These are phyloP conservation scores for Macquaria ambigua DNA, from an alignment of 2,113 vertebrate genomes.

Conservation along the genomic window DNA sequence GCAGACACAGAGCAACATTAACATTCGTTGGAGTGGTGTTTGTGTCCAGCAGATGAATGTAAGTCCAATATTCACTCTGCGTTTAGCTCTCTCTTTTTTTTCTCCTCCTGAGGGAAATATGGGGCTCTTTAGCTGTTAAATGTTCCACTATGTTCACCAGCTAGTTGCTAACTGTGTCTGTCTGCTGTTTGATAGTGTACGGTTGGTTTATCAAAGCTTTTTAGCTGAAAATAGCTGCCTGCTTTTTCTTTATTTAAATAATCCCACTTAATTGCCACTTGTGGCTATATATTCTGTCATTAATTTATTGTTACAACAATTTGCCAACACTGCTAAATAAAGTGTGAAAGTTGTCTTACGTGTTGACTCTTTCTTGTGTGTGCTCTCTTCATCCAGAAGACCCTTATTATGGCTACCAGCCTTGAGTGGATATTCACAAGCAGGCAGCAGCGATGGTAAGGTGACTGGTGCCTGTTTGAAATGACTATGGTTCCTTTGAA, in stretches of 20 bases:
- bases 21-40: background rate
- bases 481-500: slow-evolving; percentile 44
- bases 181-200: background rate
- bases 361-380: background rate
- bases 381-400: slow-evolving; percentile 71
- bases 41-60: background rate
- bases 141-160: no score
- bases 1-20: background rate
- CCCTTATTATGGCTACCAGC: slow-evolving; percentile 81
- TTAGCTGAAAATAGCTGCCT: background rate
- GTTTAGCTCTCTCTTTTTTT: no score
- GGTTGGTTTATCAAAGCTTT: background rate
- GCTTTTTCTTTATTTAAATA: no score
- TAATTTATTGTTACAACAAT: background rate
- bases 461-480: slow-evolving; percentile 33
- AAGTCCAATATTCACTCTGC: background rate
- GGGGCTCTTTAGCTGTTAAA: no score
- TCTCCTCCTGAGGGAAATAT: no score
- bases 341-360: background rate
- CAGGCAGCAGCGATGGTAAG: background rate
- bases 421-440: slow-evolving; percentile 61
- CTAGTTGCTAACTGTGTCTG: no score
- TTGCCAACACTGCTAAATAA: background rate
- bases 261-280: no score
- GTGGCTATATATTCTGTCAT: background rate